These are phyloP conservation scores for Stigmatopora nigra DNA, from an alignment of 2,113 vertebrate genomes.

Conservation along the genomic window DNA sequence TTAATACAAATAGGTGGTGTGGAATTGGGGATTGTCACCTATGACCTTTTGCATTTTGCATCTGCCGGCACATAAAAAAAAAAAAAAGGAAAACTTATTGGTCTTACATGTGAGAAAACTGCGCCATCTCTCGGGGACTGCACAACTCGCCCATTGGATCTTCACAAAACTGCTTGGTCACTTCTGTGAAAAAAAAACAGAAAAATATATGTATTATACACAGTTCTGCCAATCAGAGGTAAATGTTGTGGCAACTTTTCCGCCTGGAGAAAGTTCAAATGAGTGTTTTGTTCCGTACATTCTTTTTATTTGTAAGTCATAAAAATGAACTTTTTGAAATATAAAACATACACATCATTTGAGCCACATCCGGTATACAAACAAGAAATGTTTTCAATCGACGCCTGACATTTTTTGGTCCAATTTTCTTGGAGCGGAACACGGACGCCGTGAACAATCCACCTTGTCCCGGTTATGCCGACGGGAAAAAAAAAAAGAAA, in stretches of 20 bases:
- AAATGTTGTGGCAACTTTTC: too few species aligned
- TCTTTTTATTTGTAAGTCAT: slow-evolving; percentile 81
- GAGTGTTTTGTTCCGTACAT: slow-evolving; percentile 69
- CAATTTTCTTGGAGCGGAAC: slow-evolving; percentile 67
- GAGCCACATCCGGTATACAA: slow-evolving; percentile 78
- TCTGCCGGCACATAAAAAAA: not conserved
- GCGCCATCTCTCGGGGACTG: slow-evolving; percentile 54
- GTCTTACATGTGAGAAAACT: slow-evolving; percentile 38
- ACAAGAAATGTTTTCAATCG: slow-evolving; percentile 75
- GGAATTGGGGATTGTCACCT: not conserved
- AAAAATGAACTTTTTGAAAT: slow-evolving; percentile 73
- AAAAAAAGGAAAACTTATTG: too few species aligned
- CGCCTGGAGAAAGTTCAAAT: not conserved
- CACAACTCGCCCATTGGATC: not conserved
- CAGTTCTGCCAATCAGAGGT: too few species aligned
- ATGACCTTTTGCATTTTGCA: not conserved
- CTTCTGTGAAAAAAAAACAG: too few species aligned
- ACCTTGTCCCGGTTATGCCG: slow-evolving; percentile 68
- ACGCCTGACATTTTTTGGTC: slow-evolving; percentile 61
- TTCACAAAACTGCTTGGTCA: too few species aligned
- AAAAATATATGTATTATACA: too few species aligned
- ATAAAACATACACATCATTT: slow-evolving; percentile 79
- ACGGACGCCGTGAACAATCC: slow-evolving; percentile 76
- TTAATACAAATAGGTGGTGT: not conserved
- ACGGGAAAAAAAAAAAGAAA: slow-evolving; percentile 51